Percentiles rank a stretch among this genome's conserved stretches.
Evolutionary conservation across 92 coral and sea anemone species (phyloP).

Genomic region (Phenganax stokvisi): DNA sequence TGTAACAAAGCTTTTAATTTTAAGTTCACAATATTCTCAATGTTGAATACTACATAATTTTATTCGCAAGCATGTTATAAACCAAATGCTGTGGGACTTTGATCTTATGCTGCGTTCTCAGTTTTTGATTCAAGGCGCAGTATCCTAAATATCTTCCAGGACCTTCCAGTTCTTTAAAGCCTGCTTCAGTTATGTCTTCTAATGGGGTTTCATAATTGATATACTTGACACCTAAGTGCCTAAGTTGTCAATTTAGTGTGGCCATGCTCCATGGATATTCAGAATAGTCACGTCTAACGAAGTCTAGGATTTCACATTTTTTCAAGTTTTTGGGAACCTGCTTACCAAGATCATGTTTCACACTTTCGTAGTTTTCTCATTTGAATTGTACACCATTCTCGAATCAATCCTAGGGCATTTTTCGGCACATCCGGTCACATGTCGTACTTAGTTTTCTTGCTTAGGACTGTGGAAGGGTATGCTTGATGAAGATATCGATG

Average conservation of each 20-base stretch:
- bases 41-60: too few relatives aligned
- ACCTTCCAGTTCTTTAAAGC: slow-evolving; percentile 6
- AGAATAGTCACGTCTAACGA: slow-evolving; percentile 45
- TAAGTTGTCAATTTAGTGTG: slow-evolving; percentile 50
- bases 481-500: slow-evolving; percentile 2
- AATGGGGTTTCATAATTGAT: slow-evolving; percentile 49
- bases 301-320: slow-evolving; percentile 45
- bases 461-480: background rate
- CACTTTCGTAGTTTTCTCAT: slow-evolving; percentile 24
- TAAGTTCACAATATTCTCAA: too few relatives aligned
- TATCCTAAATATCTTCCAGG: slow-evolving; percentile 47
- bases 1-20: too few relatives aligned
- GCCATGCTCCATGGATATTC: slow-evolving; percentile 53
- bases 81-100: background rate
- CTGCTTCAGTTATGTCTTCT: slow-evolving; percentile 47
- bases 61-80: background rate
- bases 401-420: too few relatives aligned
- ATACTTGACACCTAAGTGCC: slow-evolving; percentile 51
- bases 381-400: background rate
- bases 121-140: background rate
- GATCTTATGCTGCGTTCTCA: background rate
- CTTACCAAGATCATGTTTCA: slow-evolving; percentile 1
- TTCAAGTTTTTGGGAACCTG: slow-evolving; percentile 42
- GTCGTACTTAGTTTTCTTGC: background rate
- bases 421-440: too few relatives aligned